A percentile compares a stretch with the other conserved stretches of the same genome.
Conservation (phyloP, 2,113 vertebrate genomes). For the Bufo gargarizans region DNA sequence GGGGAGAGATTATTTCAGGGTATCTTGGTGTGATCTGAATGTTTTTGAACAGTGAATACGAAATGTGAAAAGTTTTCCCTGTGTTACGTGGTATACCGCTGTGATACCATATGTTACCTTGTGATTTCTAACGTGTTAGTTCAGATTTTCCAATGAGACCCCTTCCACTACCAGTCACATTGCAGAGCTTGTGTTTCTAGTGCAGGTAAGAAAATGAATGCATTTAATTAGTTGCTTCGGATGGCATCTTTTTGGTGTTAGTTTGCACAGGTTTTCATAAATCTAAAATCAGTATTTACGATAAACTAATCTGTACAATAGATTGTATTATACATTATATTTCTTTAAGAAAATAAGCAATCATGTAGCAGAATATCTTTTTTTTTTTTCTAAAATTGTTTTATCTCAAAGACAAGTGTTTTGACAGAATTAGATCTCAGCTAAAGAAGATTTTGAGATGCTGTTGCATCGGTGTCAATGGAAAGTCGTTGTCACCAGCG, state of each 20-base stretch:
- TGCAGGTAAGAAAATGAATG: not conserved
- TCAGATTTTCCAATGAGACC: not conserved
- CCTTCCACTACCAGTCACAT: not conserved
- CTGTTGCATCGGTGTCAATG: not conserved
- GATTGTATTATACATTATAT: too few relatives aligned
- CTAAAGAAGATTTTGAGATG: not conserved
- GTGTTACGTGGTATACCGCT: not conserved
- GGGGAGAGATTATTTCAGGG: not conserved
- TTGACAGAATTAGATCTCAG: not conserved
- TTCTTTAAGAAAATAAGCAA: too few relatives aligned
- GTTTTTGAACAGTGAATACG: not conserved
- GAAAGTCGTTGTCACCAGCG: not conserved
- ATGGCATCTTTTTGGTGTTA: not conserved
- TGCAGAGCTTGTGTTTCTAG: not conserved
- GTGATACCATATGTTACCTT: not conserved
- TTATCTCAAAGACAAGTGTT: not conserved
- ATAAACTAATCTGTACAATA: too few relatives aligned
- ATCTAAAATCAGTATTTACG: not conserved
- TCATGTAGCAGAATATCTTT: not conserved
- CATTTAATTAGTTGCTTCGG: not conserved
- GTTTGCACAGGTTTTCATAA: not conserved
- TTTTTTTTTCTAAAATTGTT: not conserved
- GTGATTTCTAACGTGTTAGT: not conserved
- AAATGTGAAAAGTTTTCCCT: not conserved
- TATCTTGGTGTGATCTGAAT: not conserved